Evolutionary conservation across 2,113 vertebrate species (phyloP), one percentile per base, ranked within the genome.

Genomic region (Chunga burmeisteri): DNA sequence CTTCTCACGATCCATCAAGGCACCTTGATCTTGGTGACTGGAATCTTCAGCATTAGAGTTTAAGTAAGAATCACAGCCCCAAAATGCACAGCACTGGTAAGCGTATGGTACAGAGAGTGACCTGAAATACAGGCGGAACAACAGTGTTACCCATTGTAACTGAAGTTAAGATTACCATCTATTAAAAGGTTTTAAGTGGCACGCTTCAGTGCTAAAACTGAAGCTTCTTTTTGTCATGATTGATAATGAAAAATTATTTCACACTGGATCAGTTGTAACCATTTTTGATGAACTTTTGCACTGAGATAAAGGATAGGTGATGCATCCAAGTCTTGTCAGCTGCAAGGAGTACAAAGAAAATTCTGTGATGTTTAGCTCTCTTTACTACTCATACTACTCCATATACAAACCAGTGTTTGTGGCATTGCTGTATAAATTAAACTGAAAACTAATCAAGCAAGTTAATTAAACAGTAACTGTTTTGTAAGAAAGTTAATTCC

Each of bases 31-130:
- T 95, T 98, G 98, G 88, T 97, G 98, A 56, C 83, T 83, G 55
- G 98, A 97, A 66, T 98, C 98, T 56, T 98, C 98, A 52, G 97
- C 95, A 23, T 98, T 97, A 13, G 98, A 96, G 90, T 97, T 98
- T 30, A 94, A 86, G 3, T 98, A 96, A 52, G 99, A 98, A 92
- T 99, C 99, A 96, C 99, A 99, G 13, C 98, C 99, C 92, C 99
- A 98, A 93, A 99, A 99, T 2, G 99, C 99, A 96, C 99, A 99
- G 97, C 99, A 99, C 96, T 99, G 99, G 97, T 99, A 99, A 67
- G 99, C 99, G 36, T 99, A 99, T 0, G 99, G 99, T 52, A 99
- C 99, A 50, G 99, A 99, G 82, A 99, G 98, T 36, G 99, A 99
- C 98, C 99, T 99, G 68, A 72, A 97, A 93, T 16, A 86, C 26